A percentile compares a stretch with the other conserved stretches of the same genome.
These are phyloP conservation scores for Hirtodrosophila alboralis DNA, from an alignment of 2,888 invertebrate genomes.

Conservation along the genomic window DNA sequence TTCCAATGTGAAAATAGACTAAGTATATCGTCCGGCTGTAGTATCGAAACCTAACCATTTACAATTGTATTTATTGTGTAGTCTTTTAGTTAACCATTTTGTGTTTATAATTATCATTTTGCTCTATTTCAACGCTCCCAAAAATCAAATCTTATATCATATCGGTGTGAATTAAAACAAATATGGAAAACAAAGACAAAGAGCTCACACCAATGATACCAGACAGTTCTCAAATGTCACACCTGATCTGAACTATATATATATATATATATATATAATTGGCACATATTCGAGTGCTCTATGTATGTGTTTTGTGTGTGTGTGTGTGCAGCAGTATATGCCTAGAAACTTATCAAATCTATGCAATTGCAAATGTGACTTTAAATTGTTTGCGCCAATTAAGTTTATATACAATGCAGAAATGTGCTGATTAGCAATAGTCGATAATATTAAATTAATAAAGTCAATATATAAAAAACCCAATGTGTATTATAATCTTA, in stretches of 20 bases:
- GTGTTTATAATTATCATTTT: slow-evolving; percentile 39
- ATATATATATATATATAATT: slow-evolving; percentile 34
- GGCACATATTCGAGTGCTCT: slow-evolving; percentile 20
- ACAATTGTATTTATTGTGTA: slow-evolving; percentile 68
- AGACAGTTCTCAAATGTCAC: slow-evolving; percentile 37
- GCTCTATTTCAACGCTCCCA: slow-evolving; percentile 16
- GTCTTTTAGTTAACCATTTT: slow-evolving; percentile 56
- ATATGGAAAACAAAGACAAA: slow-evolving; percentile 23
- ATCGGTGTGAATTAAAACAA: slow-evolving; percentile 35
- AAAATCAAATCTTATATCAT: no score
- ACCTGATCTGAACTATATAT: slow-evolving; percentile 29
- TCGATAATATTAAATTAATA: slow-evolving; percentile 69
- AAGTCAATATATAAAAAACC: slow-evolving; percentile 53
- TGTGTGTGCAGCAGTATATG: slow-evolving; percentile 42
- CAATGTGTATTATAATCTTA: slow-evolving; percentile 12
- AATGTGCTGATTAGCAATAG: slow-evolving; percentile 76
- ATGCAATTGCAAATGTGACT: slow-evolving; percentile 65
- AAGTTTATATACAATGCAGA: slow-evolving; percentile 68
- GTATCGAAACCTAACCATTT: slow-evolving; percentile 34
- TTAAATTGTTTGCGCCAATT: slow-evolving; percentile 73
- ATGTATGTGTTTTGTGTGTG: slow-evolving; percentile 23
- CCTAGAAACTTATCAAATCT: slow-evolving; percentile 64
- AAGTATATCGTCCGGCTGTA: slow-evolving; percentile 83
- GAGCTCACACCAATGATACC: slow-evolving; percentile 45
- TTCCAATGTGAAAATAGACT: slow-evolving; percentile 99